A percentile compares a stretch with the other conserved stretches of the same genome.
These are phyloP conservation scores for Sinocyclocheilus maitianheensis DNA, from an alignment of 2,113 vertebrate species.

Conservation along the genomic window DNA sequence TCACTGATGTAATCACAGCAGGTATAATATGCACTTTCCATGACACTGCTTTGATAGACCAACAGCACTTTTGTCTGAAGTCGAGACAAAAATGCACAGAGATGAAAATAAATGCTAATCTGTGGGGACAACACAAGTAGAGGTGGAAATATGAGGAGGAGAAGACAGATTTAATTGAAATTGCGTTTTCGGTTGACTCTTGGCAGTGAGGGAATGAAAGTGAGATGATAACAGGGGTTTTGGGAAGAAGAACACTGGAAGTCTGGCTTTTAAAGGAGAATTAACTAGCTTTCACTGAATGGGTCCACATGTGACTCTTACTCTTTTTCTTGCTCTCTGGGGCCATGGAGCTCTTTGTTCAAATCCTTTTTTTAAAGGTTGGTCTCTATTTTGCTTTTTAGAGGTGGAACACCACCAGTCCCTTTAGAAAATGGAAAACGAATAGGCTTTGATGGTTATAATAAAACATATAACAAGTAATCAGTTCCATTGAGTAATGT, in stretches of 20 bases:
- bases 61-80: neutral
- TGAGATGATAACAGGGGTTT: constrained; percentile 47
- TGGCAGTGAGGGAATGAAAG: constrained; percentile 47
- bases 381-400: neutral
- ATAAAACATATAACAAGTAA: neutral
- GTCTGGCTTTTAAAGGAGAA: constrained; percentile 32
- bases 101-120: constrained; percentile 10
- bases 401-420: neutral
- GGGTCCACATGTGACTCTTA: constrained; percentile 44
- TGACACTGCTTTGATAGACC: neutral
- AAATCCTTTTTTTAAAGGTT: neutral
- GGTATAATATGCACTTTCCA: neutral
- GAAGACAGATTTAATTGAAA: constrained; percentile 63
- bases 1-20: neutral
- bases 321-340: constrained; percentile 16
- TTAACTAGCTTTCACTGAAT: constrained; percentile 47
- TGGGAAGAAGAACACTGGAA: constrained; percentile 31
- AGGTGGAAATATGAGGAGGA: constrained; percentile 57
- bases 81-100: neutral
- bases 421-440: neutral
- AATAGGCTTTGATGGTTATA: neutral
- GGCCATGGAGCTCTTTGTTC: neutral
- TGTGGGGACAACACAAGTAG: constrained; percentile 37
- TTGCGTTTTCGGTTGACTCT: constrained; percentile 59
- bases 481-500: neutral